Evolutionary conservation across 2,888 invertebrate genomes (phyloP).

Genomic region (Electrophaes corylata): DNA sequence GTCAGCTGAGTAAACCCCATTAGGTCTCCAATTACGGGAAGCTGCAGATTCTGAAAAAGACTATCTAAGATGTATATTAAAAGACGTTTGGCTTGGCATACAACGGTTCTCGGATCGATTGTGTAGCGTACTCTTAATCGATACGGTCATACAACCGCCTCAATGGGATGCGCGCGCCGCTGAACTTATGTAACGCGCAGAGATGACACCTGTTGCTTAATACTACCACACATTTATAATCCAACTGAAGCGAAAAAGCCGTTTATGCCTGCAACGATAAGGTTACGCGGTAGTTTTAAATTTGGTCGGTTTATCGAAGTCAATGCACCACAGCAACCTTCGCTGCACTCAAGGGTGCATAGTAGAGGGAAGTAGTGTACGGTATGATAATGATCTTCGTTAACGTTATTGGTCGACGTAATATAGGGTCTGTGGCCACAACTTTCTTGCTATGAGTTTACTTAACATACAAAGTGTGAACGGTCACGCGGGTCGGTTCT

Average conservation of each 20-base stretch:
- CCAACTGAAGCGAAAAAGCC: conserved; percentile 54
- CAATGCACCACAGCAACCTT: conserved; percentile 81
- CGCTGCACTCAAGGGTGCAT: conserved; percentile 83
- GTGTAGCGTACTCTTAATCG: conserved; percentile 71
- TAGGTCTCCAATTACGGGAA: conserved; percentile 45
- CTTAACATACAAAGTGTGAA: conserved; percentile 2
- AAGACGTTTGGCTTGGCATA: conserved; percentile 64
- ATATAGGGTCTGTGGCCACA: conserved; percentile 46
- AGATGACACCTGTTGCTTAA: conserved; percentile 76
- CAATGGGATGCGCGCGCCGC: conserved; percentile 80
- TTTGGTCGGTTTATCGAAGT: conserved; percentile 67
- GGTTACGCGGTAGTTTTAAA: conserved; percentile 42
- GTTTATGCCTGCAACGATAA: conserved; percentile 41
- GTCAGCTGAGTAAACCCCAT: conserved; percentile 28
- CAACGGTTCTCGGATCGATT: conserved; percentile 68
- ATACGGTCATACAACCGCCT: conserved; percentile 74
- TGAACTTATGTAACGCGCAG: conserved; percentile 77
- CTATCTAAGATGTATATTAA: conserved; percentile 61
- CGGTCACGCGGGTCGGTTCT: conserved; percentile 20
- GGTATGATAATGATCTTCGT: conserved; percentile 78
- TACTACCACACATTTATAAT: conserved; percentile 76
- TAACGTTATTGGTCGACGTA: conserved; percentile 61
- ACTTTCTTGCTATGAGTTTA: conserved; percentile 38
- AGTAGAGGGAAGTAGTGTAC: conserved; percentile 62
- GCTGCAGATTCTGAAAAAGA: conserved; percentile 46